Conservation (phyloP, 2,888 invertebrate species). For the Spodoptera picta region DNA sequence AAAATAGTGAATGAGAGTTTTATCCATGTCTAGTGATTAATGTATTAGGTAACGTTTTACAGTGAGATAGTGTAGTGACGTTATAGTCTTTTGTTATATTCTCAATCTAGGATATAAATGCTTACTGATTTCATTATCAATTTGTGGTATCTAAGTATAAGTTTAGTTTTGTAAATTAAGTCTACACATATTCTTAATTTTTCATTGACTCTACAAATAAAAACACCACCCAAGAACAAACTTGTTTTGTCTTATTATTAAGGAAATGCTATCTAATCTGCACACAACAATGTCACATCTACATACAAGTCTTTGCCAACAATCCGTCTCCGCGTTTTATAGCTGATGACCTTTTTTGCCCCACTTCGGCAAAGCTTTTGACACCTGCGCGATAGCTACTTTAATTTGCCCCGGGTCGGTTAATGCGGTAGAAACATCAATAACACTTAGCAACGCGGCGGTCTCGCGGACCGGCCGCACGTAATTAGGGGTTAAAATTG, state of each 20-base stretch:
- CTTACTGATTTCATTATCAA: too few species aligned
- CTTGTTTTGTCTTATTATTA: not conserved
- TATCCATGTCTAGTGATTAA: too few species aligned
- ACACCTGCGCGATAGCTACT: conserved; percentile 84
- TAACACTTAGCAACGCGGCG: conserved; percentile 78
- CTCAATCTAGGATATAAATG: too few species aligned
- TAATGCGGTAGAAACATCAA: conserved; percentile 79
- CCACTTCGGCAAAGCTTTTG: conserved; percentile 81
- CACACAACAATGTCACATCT: conserved; percentile 41
- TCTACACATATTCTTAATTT: too few species aligned
- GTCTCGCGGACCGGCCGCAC: conserved; percentile 60
- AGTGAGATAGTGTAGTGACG: too few species aligned
- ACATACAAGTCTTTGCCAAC: conserved; percentile 63
- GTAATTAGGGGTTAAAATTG: conserved; percentile 82
- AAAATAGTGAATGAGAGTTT: conserved; percentile 13
- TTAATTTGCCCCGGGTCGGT: conserved; percentile 77
- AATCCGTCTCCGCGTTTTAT: conserved; percentile 73
- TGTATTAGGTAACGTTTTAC: too few species aligned
- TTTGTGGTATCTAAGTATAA: too few species aligned
- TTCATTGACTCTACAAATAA: too few species aligned
- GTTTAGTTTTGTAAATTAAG: too few species aligned
- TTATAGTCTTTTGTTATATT: too few species aligned
- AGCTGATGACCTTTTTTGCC: conserved; percentile 85
- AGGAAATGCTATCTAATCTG: too few species aligned
- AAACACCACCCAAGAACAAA: too few species aligned